These are phyloP conservation scores for Morus bassanus DNA, from an alignment of 2,797 vertebrate species.

Conservation along the genomic window DNA sequence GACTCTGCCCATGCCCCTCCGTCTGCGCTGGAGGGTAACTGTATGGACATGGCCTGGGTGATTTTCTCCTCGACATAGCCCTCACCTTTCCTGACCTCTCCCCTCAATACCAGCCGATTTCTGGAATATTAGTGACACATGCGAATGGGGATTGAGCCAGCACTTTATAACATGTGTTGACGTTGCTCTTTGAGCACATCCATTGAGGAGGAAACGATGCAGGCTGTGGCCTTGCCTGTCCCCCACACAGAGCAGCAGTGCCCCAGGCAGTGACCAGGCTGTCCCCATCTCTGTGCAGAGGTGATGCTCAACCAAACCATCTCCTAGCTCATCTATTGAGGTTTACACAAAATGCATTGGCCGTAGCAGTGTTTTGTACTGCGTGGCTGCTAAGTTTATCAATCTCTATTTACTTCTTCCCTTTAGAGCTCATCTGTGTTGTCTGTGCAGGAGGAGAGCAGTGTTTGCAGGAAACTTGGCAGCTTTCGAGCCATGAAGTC, in stretches of 20 bases:
- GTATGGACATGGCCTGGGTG: background rate
- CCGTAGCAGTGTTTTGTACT: background rate
- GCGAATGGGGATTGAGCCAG: background rate
- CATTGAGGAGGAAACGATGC: background rate
- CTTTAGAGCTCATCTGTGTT: background rate
- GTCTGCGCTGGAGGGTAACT: background rate
- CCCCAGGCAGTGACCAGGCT: background rate
- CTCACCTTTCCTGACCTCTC: background rate
- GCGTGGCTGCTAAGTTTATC: background rate
- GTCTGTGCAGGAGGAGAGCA: background rate
- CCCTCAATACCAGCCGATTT: background rate
- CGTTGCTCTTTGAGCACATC: background rate
- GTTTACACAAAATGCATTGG: background rate
- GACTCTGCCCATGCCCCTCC: background rate
- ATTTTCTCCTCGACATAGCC: background rate
- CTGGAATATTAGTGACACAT: background rate
- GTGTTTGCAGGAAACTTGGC: background rate
- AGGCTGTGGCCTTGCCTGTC: background rate
- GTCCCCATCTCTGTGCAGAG: background rate
- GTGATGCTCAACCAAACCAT: background rate
- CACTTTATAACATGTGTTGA: accelerated
- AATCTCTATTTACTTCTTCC: background rate
- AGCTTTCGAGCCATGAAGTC: accelerated
- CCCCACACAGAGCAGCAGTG: background rate
- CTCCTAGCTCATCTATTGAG: background rate